A percentile compares a stretch with the other conserved stretches of the same genome.
Conservation (phyloP, 2,113 vertebrate genomes). For the Gracilinanus agilis region DNA sequence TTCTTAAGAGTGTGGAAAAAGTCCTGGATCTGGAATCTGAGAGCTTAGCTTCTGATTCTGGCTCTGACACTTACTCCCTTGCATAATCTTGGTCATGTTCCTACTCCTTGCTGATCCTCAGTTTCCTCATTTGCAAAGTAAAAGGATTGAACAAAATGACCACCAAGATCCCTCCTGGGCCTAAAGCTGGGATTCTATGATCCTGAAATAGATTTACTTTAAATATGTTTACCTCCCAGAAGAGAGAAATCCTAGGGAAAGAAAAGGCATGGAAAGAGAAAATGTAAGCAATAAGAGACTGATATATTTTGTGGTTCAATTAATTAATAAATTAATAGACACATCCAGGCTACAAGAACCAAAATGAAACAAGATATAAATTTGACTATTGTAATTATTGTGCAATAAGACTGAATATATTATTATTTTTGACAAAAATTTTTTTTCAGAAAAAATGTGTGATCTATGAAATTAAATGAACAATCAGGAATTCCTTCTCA, state of each 20-base stretch:
- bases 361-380: conserved; percentile 13
- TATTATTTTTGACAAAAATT: not conserved
- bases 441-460: not conserved
- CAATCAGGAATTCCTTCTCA: not conserved
- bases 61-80: not conserved
- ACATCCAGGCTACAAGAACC: conserved; percentile 5
- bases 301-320: conserved; percentile 3
- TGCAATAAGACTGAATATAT: conserved; percentile 4
- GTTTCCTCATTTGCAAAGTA: not conserved
- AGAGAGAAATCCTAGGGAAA: conserved; percentile 40
- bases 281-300: not conserved
- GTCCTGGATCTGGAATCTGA: not conserved
- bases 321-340: conserved; percentile 35
- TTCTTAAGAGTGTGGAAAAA: not conserved
- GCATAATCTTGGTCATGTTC: not conserved
- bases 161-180: not conserved
- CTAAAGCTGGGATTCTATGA: not conserved
- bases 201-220: not conserved
- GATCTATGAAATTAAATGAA: not conserved
- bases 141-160: not conserved
- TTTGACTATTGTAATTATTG: not conserved
- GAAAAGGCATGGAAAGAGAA: not conserved
- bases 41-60: not conserved
- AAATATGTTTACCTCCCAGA: conserved; percentile 33
- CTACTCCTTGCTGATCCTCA: not conserved